These are phyloP conservation scores for Phainopepla nitens DNA, from an alignment of 2,113 vertebrate genomes.

Conservation along the genomic window DNA sequence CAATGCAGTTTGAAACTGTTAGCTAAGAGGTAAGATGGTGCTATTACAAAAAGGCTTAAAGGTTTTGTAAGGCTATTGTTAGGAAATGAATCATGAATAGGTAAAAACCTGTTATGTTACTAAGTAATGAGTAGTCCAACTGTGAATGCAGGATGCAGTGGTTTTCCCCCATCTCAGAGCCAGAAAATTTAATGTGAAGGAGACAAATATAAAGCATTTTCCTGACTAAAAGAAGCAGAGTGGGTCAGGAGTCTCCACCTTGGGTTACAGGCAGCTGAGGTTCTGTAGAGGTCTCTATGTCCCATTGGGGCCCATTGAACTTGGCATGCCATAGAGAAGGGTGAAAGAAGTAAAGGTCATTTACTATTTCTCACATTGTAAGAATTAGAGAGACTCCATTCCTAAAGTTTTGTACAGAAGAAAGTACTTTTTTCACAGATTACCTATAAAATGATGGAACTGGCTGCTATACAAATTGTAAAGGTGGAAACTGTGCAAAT, in stretches of 20 bases:
- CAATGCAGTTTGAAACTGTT: neutral
- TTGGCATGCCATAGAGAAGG: neutral
- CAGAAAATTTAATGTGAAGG: neutral
- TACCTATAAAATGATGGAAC: neutral
- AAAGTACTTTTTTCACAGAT: neutral
- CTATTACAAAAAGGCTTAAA: neutral
- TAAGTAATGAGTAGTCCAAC: neutral
- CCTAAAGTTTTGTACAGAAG: neutral
- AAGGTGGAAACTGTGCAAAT: neutral
- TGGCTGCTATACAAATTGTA: neutral
- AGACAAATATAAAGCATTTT: neutral
- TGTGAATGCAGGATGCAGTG: neutral
- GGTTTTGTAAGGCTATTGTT: neutral
- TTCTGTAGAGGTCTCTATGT: neutral
- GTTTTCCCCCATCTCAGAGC: neutral
- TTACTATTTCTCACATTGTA: neutral
- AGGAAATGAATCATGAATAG: neutral
- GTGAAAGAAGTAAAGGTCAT: neutral
- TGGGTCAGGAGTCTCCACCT: neutral
- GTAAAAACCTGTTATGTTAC: neutral
- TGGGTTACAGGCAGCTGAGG: neutral
- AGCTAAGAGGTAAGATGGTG: neutral
- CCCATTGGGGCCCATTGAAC: rapidly evolving
- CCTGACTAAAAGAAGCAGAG: neutral
- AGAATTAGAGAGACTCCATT: neutral